These are phyloP conservation scores for Oophaga sylvatica DNA, from an alignment of 2,797 vertebrate genomes.

Conservation along the genomic window DNA sequence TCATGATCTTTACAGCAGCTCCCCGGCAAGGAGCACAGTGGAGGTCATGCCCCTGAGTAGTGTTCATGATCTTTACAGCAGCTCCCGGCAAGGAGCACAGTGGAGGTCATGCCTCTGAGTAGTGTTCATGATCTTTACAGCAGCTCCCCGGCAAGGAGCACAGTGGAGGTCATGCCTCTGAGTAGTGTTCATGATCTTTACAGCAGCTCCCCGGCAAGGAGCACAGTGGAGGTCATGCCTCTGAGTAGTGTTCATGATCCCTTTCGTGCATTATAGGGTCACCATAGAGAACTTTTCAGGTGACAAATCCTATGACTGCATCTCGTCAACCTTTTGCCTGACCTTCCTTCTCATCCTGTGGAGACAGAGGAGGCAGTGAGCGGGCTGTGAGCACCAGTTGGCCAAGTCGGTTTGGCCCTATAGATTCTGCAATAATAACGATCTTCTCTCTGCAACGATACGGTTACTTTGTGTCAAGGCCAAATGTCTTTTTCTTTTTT, in stretches of 20 bases:
- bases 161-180: background rate
- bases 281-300: background rate
- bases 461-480: conserved; percentile 37
- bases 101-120: background rate
- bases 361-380: background rate
- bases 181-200: too few species aligned
- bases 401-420: conserved; percentile 32
- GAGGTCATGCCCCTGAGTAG: background rate
- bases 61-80: too few species aligned
- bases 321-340: background rate
- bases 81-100: too few species aligned
- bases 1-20: too few species aligned
- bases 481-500: background rate
- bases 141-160: too few species aligned
- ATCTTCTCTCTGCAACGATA: conserved; percentile 16
- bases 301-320: background rate
- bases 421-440: conserved; percentile 18
- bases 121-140: too few species aligned
- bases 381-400: background rate
- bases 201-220: too few species aligned
- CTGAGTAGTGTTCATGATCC: background rate
- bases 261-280: background rate
- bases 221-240: background rate
- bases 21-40: too few species aligned
- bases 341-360: background rate